Evolutionary conservation across 37 sponge, comb jelly and placozoan genomes (phyloP), one percentile per base, ranked within the genome.

Genomic region (Tethya wilhelma): DNA sequence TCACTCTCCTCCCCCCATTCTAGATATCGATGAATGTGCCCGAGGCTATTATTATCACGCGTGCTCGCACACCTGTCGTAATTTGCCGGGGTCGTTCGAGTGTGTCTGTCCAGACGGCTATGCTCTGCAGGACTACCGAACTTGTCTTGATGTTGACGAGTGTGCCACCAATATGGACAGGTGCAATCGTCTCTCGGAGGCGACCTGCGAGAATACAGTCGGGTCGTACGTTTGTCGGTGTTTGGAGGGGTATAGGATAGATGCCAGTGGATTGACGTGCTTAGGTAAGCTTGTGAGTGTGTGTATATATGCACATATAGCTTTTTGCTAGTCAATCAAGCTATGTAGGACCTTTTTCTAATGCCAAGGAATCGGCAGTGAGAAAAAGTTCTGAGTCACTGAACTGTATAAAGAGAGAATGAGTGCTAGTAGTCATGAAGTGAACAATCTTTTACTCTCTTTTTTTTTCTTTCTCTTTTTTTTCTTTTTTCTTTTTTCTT

Each of bases 51-150:
- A 53, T 22, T 29, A n/a, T n/a, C 63, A 75, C 42, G 38, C 45
- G 43, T 87, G 88, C 59, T 39, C 68, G 31, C 81, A 82, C 31
- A 37, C 39, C 59, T 89, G 89, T 67, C 31, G 22, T 1, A 89
- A 89, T 58, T 64, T 60, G 1, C 64, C 41, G 1, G 89, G 89
- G 1, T 69, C 83, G 49, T 89, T 64, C 37, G 34, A 59, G 14
- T 89, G 89, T 58, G 39, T 31, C 37, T 85, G 86, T 58, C 73
- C 44, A 20, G 34, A 30, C 4, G 86, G 86, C 6, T 78, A 49
- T 45, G 57, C 39, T 31, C 56, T 83, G 38, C 39, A 64, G 26
- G 38, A 42, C 26, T 38, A 38, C 41, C 59, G 43, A 33, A 32
- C 53, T 42, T 75, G 56, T 37, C 2, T 30, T n/a, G 80, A 80